Conservation (phyloP, 2,113 vertebrate genomes). For the Panthera uncia region DNA sequence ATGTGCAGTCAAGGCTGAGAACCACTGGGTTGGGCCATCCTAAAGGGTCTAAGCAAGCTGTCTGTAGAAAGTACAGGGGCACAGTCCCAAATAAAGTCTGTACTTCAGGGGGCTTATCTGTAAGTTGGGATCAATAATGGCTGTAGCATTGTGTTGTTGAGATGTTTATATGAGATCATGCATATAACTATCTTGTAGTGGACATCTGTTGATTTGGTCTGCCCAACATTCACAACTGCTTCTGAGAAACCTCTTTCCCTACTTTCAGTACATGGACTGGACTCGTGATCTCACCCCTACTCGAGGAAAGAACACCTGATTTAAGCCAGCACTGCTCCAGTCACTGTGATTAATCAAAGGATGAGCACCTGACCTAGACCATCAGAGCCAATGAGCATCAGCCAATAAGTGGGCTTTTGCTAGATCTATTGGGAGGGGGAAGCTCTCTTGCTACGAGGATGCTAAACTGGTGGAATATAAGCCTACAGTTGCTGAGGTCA, state of each 20-base stretch:
- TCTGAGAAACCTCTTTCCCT: background rate
- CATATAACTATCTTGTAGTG: background rate
- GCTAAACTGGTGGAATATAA: background rate
- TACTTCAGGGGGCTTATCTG: background rate
- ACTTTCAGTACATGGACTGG: background rate
- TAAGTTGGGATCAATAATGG: background rate
- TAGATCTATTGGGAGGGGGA: background rate
- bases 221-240: background rate
- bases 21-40: background rate
- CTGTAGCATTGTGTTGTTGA: background rate
- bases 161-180: background rate
- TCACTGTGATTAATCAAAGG: background rate
- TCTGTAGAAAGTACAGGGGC: background rate
- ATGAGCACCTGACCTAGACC: background rate
- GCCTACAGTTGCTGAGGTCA: background rate
- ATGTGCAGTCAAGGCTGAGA: background rate
- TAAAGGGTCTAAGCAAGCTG: background rate
- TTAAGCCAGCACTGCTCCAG: background rate
- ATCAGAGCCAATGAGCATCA: background rate
- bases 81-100: background rate
- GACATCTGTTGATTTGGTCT: background rate
- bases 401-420: background rate
- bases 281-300: background rate
- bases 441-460: background rate
- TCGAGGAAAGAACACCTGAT: background rate